Base-by-base conservation (phyloP, 2,113 vertebrate species). In the Chlorocebus sabaeus region DNA sequence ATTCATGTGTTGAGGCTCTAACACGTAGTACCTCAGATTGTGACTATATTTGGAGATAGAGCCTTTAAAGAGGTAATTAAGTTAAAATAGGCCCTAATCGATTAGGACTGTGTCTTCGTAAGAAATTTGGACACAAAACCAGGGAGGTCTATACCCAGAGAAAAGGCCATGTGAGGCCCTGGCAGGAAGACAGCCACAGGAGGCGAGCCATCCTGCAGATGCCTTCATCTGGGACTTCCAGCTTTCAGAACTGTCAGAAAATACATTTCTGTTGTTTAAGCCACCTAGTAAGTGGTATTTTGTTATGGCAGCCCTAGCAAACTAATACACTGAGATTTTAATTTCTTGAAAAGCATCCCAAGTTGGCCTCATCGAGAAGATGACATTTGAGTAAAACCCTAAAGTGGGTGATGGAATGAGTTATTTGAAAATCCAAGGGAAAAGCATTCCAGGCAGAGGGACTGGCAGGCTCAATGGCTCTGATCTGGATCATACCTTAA, bases 401-500 rank as follows among this genome's bases (percentile, higher is more conserved):
- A 20, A n/a, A 90, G 76, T 17, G 13, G 17, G 1, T 2, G 57
- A 89, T 45, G 27, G 64, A 48, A 16, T 3, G 20, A 27, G 8
- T 38, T 85, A 8, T 45, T 64, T 89, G 82, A n/a, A 91, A 55
- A 75, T 20, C 27, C 0, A 0, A 50, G 4, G 64, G 64, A 18
- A 45, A 43, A 55, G 43, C 20, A 30, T 70, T 32, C 61, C 22
- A 17, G 50, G 57, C 16, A 8, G 27, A 89, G 40, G 43, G 57
- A 48, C 22, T 0, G 6, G 72, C 22, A 32, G 27, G 30, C 43
- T 57, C 40, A 3, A 0, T 3, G 45, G 59, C 61, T 82, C n/a
- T 72, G 87, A 61, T 3, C 3, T 0, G 35, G 90, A 11, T 25
- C 57, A 27, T 6, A 30, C 30, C 0, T 35, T 2, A 0, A n/a